phyloP scores from a whole-genome alignment of 2,797 vertebrate genomes.

The Mustela erminea region DNA sequence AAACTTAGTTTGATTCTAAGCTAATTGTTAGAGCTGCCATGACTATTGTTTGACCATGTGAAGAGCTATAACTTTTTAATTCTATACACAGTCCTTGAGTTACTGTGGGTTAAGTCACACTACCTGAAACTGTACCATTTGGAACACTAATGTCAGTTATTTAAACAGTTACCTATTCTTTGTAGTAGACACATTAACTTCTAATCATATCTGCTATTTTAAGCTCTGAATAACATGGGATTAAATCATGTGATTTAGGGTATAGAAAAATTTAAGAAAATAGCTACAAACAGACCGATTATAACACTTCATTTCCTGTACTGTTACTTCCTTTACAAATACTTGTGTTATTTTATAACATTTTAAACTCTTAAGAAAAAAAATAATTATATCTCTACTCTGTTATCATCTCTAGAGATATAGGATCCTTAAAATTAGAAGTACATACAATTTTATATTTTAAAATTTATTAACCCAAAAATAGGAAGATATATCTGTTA shows the following conservation, averaged over 20 bases:
- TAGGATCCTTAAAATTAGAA: conserved; percentile 27
- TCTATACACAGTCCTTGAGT: background rate
- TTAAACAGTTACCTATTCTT: conserved; percentile 16
- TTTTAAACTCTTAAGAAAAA: conserved; percentile 10
- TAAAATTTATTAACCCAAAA: conserved; percentile 46
- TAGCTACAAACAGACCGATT: background rate
- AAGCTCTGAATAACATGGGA: conserved; percentile 39
- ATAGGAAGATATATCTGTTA: background rate
- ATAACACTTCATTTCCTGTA: background rate
- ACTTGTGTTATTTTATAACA: background rate
- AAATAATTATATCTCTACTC: conserved; percentile 19
- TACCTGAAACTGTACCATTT: background rate
- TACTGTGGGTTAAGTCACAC: background rate
- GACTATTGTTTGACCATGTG: background rate
- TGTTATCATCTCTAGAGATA: conserved; percentile 14
- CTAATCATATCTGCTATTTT: conserved; percentile 17
- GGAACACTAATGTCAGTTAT: conserved; percentile 21
- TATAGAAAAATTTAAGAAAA: conserved; percentile 33
- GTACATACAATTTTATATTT: conserved; percentile 40
- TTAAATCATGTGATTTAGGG: background rate
- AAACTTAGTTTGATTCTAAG: background rate
- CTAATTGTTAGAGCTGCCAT: conserved; percentile 15
- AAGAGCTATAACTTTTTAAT: conserved; percentile 28
- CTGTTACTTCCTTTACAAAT: conserved; percentile 26
- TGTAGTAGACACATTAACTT: conserved; percentile 42